These are phyloP conservation scores for Muntiacus muntjak DNA, from an alignment of 2,113 vertebrate species.

Conservation along the genomic window DNA sequence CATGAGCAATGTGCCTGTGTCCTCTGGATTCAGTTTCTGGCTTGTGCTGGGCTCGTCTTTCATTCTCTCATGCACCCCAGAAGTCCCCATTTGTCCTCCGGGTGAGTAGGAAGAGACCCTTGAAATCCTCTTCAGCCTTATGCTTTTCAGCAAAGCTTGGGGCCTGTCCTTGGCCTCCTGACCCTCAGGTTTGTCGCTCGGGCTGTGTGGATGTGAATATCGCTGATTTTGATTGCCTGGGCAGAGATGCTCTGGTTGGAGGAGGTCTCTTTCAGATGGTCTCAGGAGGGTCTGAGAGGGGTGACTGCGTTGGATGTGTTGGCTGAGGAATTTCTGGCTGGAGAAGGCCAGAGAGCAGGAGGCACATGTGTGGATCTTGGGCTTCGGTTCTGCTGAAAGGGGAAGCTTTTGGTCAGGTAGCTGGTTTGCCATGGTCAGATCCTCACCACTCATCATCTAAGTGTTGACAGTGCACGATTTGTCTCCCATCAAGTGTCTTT, in stretches of 20 bases:
- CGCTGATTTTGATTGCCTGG: background rate
- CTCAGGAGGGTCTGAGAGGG: background rate
- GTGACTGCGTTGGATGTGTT: constrained; percentile 20
- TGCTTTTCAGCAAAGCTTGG: background rate
- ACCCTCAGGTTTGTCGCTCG: background rate
- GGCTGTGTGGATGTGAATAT: background rate
- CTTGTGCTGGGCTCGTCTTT: background rate
- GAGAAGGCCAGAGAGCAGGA: constrained; percentile 36
- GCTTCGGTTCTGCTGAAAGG: constrained; percentile 23
- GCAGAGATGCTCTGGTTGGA: background rate
- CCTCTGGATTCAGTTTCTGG: background rate
- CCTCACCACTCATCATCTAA: background rate
- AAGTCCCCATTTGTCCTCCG: background rate
- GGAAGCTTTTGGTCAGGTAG: background rate
- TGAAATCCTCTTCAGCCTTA: background rate
- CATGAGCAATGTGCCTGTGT: background rate
- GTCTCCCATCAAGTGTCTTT: background rate
- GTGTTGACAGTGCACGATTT: background rate
- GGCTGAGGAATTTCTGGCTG: constrained; percentile 52
- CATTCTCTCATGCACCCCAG: background rate
- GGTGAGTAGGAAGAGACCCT: background rate
- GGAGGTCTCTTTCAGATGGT: background rate
- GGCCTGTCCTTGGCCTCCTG: background rate
- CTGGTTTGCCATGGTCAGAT: background rate
- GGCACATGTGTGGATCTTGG: background rate